Conservation (phyloP, 2,797 vertebrate genomes). For the Macroramphosus scolopax region DNA sequence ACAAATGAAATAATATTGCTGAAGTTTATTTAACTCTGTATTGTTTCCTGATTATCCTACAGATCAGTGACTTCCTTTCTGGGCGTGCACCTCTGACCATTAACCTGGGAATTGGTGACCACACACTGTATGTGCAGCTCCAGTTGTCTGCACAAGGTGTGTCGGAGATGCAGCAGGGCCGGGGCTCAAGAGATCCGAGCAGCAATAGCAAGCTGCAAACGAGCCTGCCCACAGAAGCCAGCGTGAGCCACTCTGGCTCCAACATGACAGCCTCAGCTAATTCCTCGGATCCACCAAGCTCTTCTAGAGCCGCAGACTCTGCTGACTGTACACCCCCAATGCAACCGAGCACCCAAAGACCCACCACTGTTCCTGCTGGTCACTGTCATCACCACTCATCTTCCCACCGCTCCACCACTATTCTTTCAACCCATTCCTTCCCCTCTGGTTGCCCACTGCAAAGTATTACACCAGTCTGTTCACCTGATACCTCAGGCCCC, state of each 20-base stretch:
- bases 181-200: constrained; percentile 7
- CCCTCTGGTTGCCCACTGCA: constrained; percentile 29
- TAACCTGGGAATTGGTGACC: constrained; percentile 87
- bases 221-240: constrained; percentile 28
- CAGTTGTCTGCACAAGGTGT: constrained; percentile 86
- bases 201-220: constrained; percentile 15
- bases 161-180: constrained; percentile 57
- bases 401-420: constrained; percentile 5
- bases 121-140: constrained; percentile 94
- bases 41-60: constrained; percentile 71
- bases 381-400: constrained; percentile 12
- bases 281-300: constrained; percentile 61
- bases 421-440: constrained; percentile 4
- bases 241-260: constrained; percentile 43
- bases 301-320: constrained; percentile 10
- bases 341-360: constrained; percentile 25
- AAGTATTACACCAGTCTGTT: constrained; percentile 45
- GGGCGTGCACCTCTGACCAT: constrained; percentile 88
- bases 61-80: constrained; percentile 93
- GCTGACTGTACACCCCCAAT: no score
- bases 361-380: constrained; percentile 7
- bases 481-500: constrained; percentile 15
- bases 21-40: constrained; percentile 6
- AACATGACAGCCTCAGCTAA: no score
- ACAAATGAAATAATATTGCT: no score